phyloP scores from a whole-genome alignment of 2,113 vertebrate genomes.

The Ceyx margarethae region DNA sequence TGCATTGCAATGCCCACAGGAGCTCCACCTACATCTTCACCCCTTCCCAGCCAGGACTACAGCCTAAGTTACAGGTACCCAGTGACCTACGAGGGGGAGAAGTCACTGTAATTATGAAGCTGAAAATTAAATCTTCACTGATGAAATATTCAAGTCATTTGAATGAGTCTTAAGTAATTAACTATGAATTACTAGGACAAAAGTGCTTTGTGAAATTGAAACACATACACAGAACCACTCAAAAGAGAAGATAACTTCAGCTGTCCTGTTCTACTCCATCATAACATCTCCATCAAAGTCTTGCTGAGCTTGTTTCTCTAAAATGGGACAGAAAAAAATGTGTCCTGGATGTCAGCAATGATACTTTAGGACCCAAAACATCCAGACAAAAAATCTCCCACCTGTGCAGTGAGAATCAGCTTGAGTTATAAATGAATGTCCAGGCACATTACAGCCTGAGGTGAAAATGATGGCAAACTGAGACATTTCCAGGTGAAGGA shows the following conservation, averaged over 20 bases:
- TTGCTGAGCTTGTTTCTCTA: background rate
- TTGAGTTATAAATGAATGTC: background rate
- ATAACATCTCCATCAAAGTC: background rate
- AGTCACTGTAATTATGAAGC: background rate
- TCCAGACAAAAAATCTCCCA: background rate
- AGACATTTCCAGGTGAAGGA: background rate
- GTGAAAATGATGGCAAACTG: background rate
- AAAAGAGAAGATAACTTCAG: background rate
- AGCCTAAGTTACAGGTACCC: background rate
- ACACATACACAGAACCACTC: background rate
- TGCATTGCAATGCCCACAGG: background rate
- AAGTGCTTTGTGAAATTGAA: background rate
- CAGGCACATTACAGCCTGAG: background rate
- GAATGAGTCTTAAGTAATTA: background rate
- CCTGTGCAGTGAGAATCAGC: background rate
- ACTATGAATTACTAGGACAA: background rate
- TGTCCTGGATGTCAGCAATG: background rate
- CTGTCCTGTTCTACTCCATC: background rate
- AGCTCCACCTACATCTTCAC: background rate
- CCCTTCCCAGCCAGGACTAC: background rate
- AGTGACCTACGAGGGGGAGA: background rate
- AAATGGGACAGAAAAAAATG: background rate
- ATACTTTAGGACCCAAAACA: background rate
- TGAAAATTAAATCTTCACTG: background rate
- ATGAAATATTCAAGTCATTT: conserved; percentile 1